Evolutionary conservation across 2,113 vertebrate species (phyloP).

Genomic region (Garra rufa): DNA sequence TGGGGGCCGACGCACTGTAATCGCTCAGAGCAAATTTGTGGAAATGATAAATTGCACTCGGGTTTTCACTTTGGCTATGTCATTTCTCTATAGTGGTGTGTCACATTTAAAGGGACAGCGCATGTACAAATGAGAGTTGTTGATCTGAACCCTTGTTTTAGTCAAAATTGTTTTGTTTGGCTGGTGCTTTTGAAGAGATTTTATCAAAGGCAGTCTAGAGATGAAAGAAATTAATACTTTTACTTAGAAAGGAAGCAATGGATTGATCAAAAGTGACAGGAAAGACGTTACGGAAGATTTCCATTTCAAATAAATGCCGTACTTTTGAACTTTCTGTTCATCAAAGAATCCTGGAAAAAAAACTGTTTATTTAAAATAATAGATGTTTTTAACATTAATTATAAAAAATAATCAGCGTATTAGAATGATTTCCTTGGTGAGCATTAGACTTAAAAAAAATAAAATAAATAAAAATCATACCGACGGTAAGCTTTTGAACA

Average conservation of each 20-base stretch:
- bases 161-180: neutral
- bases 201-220: neutral
- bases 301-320: neutral
- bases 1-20: slow-evolving; percentile 24
- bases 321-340: neutral
- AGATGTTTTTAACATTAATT: neutral
- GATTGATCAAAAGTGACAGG: neutral
- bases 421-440: no score
- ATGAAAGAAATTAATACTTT: neutral
- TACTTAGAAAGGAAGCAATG: neutral
- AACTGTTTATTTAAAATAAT: no score
- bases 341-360: neutral
- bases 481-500: no score
- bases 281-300: neutral
- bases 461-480: no score
- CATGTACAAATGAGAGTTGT: neutral
- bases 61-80: slow-evolving; percentile 41
- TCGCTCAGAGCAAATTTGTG: slow-evolving; percentile 34
- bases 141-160: neutral
- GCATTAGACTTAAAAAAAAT: no score
- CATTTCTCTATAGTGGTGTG: neutral
- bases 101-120: neutral
- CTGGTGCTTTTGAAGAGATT: neutral
- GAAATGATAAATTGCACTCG: slow-evolving; percentile 44
- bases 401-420: neutral